Conservation (phyloP, 2,888 invertebrate species). For the Orthosia cruda region DNA sequence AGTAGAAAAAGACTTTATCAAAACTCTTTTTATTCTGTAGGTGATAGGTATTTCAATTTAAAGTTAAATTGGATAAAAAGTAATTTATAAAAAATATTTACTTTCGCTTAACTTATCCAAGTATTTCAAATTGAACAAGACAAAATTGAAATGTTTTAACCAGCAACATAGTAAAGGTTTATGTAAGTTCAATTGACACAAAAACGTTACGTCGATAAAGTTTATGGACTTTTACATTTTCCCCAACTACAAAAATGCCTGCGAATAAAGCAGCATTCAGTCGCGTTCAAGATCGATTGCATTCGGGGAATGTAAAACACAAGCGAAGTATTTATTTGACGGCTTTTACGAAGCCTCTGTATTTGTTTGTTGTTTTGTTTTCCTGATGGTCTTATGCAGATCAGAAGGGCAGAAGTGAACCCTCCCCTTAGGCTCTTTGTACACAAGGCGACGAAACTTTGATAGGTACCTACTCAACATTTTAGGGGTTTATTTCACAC, state of each 20-base stretch:
- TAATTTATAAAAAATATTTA: conserved; percentile 2
- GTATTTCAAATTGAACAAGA: neutral
- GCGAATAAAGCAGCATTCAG: conserved; percentile 55
- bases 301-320: conserved; percentile 68
- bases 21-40: conserved; percentile 20
- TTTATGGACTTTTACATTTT: conserved; percentile 35
- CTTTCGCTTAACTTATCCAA: neutral
- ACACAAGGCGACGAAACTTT: conserved; percentile 44
- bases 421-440: conserved; percentile 23
- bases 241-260: conserved; percentile 42
- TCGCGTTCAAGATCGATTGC: conserved; percentile 68
- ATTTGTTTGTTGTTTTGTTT: conserved; percentile 67
- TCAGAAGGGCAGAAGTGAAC: conserved; percentile 48
- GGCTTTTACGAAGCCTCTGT: conserved; percentile 59
- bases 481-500: conserved; percentile 22
- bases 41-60: conserved; percentile 19
- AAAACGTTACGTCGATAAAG: conserved; percentile 14
- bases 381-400: conserved; percentile 60
- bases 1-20: conserved; percentile 6
- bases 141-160: neutral
- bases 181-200: neutral
- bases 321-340: conserved; percentile 63
- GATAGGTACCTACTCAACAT: conserved; percentile 18
- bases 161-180: neutral
- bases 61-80: conserved; percentile 39